These are phyloP conservation scores for Ceratoteleas bidentatus DNA, from an alignment of 1,140 invertebrate species.

Conservation along the genomic window DNA sequence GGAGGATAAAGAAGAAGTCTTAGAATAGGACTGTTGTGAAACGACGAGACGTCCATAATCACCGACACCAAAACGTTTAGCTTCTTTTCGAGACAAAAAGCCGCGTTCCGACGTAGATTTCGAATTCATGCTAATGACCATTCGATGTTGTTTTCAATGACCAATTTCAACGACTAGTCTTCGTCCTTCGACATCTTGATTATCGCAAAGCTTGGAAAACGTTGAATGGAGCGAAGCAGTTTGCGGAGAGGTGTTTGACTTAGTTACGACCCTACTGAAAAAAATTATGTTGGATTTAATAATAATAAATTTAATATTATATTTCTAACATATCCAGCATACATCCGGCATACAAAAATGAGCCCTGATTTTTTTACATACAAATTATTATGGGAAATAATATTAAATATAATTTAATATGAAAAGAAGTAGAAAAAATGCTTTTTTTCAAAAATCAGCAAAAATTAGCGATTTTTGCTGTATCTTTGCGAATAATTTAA, in stretches of 20 bases:
- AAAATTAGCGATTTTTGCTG: too few relatives aligned
- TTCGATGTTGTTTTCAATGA: conserved; percentile 37
- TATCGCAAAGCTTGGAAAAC: conserved; percentile 36
- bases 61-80: conserved; percentile 41
- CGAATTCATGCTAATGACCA: conserved; percentile 37
- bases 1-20: conserved; percentile 42
- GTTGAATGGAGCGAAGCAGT: conserved; percentile 42
- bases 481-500: too few relatives aligned
- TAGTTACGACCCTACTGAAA: conserved; percentile 13
- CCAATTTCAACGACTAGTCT: conserved; percentile 64
- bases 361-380: too few relatives aligned
- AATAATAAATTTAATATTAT: too few relatives aligned
- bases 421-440: too few relatives aligned
- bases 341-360: too few relatives aligned
- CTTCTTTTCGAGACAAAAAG: conserved; percentile 48
- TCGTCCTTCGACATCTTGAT: conserved; percentile 43
- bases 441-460: too few relatives aligned
- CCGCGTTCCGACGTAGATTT: conserved; percentile 52
- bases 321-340: too few relatives aligned
- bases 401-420: too few relatives aligned
- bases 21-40: conserved; percentile 32
- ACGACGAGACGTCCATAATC: conserved; percentile 29
- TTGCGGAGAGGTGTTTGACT: conserved; percentile 38
- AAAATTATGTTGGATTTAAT: too few relatives aligned
- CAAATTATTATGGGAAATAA: too few relatives aligned